Percentiles rank a stretch among this genome's conserved stretches.
Evolutionary conservation across 2,888 invertebrate species (phyloP).

Genomic region (Polyploca ridens): DNA sequence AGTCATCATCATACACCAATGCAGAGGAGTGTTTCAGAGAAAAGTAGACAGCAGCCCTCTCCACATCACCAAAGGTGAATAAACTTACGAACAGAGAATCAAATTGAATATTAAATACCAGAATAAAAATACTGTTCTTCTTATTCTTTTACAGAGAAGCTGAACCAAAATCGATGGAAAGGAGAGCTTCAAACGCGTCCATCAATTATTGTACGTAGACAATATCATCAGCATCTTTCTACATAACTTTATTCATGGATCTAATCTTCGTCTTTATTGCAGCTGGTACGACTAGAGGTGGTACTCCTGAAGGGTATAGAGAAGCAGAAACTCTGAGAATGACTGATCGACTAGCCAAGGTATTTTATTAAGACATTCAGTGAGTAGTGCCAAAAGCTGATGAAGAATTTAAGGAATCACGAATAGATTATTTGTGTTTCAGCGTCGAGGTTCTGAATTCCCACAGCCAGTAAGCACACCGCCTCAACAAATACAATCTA

Average conservation of each 20-base stretch:
- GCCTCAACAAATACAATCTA: slow-evolving; percentile 64
- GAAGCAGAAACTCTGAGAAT: slow-evolving; percentile 76
- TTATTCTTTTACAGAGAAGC: slow-evolving; percentile 68
- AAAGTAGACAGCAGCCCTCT: slow-evolving; percentile 83
- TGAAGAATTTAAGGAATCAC: neutral
- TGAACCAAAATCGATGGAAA: slow-evolving; percentile 70
- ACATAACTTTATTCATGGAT: neutral
- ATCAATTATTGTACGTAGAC: slow-evolving; percentile 53
- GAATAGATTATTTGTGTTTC: slow-evolving; percentile 24
- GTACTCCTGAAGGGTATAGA: slow-evolving; percentile 77
- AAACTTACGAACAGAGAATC: neutral
- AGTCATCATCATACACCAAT: slow-evolving; percentile 81
- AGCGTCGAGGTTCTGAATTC: slow-evolving; percentile 80
- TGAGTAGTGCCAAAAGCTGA: neutral
- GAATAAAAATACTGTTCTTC: slow-evolving; percentile 6
- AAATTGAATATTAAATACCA: neutral
- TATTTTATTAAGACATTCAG: slow-evolving; percentile 27
- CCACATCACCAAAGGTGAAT: slow-evolving; percentile 74
- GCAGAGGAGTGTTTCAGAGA: slow-evolving; percentile 87
- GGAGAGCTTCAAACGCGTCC: slow-evolving; percentile 78
- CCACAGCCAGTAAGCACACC: slow-evolving; percentile 78
- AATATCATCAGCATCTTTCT: neutral
- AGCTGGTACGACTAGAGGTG: slow-evolving; percentile 64
- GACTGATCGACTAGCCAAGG: slow-evolving; percentile 72
- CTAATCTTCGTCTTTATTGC: slow-evolving; percentile 17